Percentiles rank a stretch among this genome's conserved stretches.
These are phyloP conservation scores for Lytechinus variegatus DNA, from an alignment of 35 echinoderm and acorn worm genomes.

Conservation along the genomic window DNA sequence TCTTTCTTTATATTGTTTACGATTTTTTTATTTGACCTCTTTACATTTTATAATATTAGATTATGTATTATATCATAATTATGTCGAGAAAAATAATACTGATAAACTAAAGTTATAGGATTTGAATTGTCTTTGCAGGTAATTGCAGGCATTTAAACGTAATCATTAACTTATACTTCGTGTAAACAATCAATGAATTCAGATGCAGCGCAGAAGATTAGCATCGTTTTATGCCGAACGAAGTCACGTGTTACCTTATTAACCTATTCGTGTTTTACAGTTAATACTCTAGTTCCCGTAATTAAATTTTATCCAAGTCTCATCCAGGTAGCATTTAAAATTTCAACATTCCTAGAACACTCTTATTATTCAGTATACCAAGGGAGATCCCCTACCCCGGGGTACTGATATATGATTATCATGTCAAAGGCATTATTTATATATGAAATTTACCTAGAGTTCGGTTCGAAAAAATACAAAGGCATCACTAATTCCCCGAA, in stretches of 20 bases:
- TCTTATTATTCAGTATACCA: background rate
- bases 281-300: background rate
- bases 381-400: background rate
- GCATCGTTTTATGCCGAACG: background rate
- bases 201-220: background rate
- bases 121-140: background rate
- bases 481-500: no score
- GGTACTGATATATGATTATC: background rate
- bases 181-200: background rate
- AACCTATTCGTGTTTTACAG: background rate
- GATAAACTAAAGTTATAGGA: no score
- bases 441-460: no score
- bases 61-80: no score
- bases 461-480: no score
- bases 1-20: no score
- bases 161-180: background rate
- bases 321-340: background rate
- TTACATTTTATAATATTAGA: no score
- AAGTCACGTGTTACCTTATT: background rate
- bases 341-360: background rate
- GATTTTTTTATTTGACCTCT: no score
- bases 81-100: no score
- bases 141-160: background rate
- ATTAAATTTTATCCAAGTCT: background rate
- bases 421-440: background rate